These are phyloP conservation scores for Alviniconcha strummeri DNA, from an alignment of 2,888 invertebrate species.

Conservation along the genomic window DNA sequence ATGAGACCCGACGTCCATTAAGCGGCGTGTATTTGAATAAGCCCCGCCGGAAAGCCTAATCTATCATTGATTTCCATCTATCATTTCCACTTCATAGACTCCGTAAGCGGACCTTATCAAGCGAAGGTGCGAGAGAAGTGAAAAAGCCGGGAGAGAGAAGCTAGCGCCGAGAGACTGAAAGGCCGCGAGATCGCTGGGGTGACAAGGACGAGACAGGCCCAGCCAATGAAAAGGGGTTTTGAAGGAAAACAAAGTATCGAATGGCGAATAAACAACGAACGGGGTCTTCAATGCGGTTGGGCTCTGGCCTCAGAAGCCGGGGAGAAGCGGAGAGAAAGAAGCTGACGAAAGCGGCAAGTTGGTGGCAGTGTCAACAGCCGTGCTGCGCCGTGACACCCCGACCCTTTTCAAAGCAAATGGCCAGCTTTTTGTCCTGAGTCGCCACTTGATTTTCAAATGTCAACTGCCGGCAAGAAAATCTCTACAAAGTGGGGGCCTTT, in stretches of 20 bases:
- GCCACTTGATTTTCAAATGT: slow-evolving; percentile 36
- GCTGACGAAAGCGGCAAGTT: slow-evolving; percentile 5
- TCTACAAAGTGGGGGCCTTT: slow-evolving; percentile 33
- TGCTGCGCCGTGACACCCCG: slow-evolving; percentile 17
- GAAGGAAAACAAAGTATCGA: slow-evolving; percentile 33
- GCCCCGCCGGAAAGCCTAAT: slow-evolving; percentile 25
- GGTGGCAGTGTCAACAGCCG: slow-evolving; percentile 25
- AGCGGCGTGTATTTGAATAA: slow-evolving; percentile 33
- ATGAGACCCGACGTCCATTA: slow-evolving; percentile 19
- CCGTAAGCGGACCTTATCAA: slow-evolving; percentile 1
- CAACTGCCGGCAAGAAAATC: slow-evolving; percentile 36
- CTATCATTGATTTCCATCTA: slow-evolving; percentile 31
- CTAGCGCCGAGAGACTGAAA: not conserved
- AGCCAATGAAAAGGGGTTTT: slow-evolving; percentile 23
- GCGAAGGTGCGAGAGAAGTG: not conserved
- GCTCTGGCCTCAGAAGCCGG: not conserved
- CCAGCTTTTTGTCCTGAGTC: slow-evolving; percentile 29
- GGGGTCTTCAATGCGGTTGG: slow-evolving; percentile 11
- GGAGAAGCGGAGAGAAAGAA: slow-evolving; percentile 11
- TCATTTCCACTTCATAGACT: slow-evolving; percentile 30
- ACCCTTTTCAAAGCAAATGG: slow-evolving; percentile 34
- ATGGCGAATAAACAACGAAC: slow-evolving; percentile 24
- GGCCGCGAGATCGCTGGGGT: not conserved
- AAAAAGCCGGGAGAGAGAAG: not conserved
- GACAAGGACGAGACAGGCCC: slow-evolving; percentile 27